Base-by-base conservation (phyloP, 2,797 vertebrate species). In the Enteromius anoplus region DNA sequence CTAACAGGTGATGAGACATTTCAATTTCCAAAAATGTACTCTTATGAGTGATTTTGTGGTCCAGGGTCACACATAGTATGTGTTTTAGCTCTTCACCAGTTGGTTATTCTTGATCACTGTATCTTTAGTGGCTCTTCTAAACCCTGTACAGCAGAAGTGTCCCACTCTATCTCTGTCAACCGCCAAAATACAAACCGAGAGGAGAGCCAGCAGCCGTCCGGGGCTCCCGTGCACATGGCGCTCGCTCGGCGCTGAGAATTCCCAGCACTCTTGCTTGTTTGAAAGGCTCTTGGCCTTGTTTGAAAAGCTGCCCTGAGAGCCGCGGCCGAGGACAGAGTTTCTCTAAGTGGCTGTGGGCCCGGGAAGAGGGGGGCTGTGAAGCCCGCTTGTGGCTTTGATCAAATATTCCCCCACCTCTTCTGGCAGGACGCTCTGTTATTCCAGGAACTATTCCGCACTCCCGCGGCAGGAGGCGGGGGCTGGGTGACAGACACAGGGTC, bases 361-460 rank as follows among this genome's bases (percentile, higher is more conserved):
- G 65, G 47, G 72, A 68, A 45, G 62, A 51, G 53, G 21, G 60
- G 78, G 84, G 1, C 45, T 45, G 23, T 76, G 81, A 60, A 88
- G 85, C 81, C 85, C 77, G 66, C 87, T 87, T 82, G 83, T 71
- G 85, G 83, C 87, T 89, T 89, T 89, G 88, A 90, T 90, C 87
- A 90, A 84, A 88, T 86, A 87, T 89, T 86, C 84, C 85, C 79
- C 81, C 72, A 64, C 88, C 89, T 90, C 89, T 88, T 72, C 80
- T 93, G 91, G 91, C 91, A 86, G 87, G 83, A 84, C 70, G 75
- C 78, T 89, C 85, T 91, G 88, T 89, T 92, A 90, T 92, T 92
- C 88, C 90, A 89, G 90, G 91, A 93, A 92, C 90, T 88, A 87
- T 87, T 90, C 88, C 84, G 78, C 80, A 45, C 81, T 53, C 82